Evolutionary conservation across 2,797 vertebrate species (phyloP), one percentile per base, ranked within the genome.

Genomic region (Octomys mimax): DNA sequence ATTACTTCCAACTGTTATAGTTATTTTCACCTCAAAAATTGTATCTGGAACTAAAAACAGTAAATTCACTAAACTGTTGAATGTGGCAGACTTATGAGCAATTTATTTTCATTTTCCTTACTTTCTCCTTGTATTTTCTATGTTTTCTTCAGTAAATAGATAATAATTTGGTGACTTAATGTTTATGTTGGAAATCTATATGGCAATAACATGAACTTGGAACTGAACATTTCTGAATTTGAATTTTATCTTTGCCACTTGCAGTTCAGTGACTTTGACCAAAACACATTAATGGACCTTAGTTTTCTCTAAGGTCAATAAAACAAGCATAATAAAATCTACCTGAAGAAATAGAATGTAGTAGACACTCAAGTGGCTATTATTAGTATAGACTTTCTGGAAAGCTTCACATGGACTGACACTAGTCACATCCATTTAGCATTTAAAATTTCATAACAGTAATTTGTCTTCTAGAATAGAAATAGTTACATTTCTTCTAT

Each of bases 101-200:
- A 94, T 85, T 96, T 71, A 85, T 87, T 83, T 92, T 93, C n/a
- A 89, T 88, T 92, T 96, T 85, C 24, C 54, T 6, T 92, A 89
- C 22, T 54, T 91, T 87, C 36, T 94, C 93, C 12, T 61, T 91
- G 28, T 70, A 88, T 71, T 95, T 87, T 66, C 21, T 62, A 84
- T 10, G 88, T 92, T 96, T 92, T 87, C 42, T 70, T 71, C 49
- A 89, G 54, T 88, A 88, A 78, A 82, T 61, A 88, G 36, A 54
- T 59, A 52, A 46, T 87, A 24, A 59, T 85, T 92, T 89, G 77
- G 82, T 84, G 70, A 66, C n/a, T 36, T 16, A 70, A 87, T 61
- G 54, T 70, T 86, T 91, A 73, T 61, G 90, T 95, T 93, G 80
- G 42, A 92, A 95, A 92, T 88, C 71, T 57, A 95, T 57, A 83